Evolutionary conservation across 2,113 vertebrate genomes (phyloP).

Genomic region (Uria lomvia): DNA sequence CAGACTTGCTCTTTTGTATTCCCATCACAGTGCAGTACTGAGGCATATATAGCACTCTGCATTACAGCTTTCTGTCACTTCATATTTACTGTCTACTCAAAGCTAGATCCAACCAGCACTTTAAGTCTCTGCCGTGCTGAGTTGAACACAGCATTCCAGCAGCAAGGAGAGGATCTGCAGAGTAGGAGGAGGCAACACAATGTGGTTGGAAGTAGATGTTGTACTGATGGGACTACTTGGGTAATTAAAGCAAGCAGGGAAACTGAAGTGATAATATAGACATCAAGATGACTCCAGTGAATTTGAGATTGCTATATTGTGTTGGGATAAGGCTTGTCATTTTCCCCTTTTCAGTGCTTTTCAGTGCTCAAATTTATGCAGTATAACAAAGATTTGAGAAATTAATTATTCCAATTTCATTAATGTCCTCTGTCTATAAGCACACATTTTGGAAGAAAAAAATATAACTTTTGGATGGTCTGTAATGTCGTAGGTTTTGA

Average conservation of each 20-base stretch:
- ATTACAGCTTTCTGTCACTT: neutral
- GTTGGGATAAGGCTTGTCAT: neutral
- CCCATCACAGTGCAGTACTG: neutral
- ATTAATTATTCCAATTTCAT: neutral
- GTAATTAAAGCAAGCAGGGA: neutral
- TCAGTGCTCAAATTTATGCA: neutral
- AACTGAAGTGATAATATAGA: neutral
- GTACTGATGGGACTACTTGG: neutral
- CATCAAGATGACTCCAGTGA: neutral
- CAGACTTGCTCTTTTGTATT: neutral
- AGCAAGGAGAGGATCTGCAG: constrained; percentile 14
- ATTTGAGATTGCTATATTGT: neutral
- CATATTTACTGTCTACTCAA: neutral
- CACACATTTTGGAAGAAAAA: neutral
- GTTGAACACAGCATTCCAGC: neutral
- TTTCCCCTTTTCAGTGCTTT: neutral
- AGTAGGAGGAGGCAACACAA: constrained; percentile 2
- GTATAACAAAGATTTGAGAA: neutral
- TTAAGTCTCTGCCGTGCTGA: neutral
- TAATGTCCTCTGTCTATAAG: neutral
- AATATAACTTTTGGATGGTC: neutral
- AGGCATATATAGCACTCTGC: neutral
- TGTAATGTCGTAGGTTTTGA: neutral
- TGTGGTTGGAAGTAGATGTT: neutral
- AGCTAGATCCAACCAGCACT: neutral